These are phyloP conservation scores for Morone chrysops DNA, from an alignment of 2,113 vertebrate genomes.

Conservation along the genomic window DNA sequence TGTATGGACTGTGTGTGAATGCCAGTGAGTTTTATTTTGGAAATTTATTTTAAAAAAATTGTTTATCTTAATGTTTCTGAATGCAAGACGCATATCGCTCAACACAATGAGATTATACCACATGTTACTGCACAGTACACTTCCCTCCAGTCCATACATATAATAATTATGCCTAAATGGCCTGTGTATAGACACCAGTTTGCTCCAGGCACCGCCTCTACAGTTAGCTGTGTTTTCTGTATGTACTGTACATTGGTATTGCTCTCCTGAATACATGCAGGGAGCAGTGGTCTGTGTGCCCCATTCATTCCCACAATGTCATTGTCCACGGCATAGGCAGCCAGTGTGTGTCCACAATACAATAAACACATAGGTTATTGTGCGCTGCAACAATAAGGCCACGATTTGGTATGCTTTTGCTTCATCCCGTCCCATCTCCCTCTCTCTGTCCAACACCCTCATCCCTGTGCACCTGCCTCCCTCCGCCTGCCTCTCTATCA, in stretches of 20 bases:
- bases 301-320: constrained; percentile 76
- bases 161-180: background rate
- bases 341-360: constrained; percentile 77
- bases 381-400: constrained; percentile 73
- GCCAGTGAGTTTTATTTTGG: background rate
- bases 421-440: constrained; percentile 71
- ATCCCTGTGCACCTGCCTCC: constrained; percentile 66
- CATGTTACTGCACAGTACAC: background rate
- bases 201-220: constrained; percentile 44
- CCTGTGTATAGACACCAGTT: constrained; percentile 31
- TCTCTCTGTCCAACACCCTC: constrained; percentile 36
- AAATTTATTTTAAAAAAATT: background rate
- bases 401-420: constrained; percentile 63
- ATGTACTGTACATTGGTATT: constrained; percentile 43
- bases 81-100: background rate
- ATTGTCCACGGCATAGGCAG: constrained; percentile 75
- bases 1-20: background rate
- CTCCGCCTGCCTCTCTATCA: constrained; percentile 30
- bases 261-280: constrained; percentile 60
- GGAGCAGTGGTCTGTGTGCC: constrained; percentile 46
- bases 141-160: background rate
- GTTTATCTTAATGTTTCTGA: background rate
- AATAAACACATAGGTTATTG: constrained; percentile 82
- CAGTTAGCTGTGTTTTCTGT: constrained; percentile 24
- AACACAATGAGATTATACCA: background rate